Evolutionary conservation across 2,888 invertebrate species (phyloP).

Genomic region (Agrotis segetum): DNA sequence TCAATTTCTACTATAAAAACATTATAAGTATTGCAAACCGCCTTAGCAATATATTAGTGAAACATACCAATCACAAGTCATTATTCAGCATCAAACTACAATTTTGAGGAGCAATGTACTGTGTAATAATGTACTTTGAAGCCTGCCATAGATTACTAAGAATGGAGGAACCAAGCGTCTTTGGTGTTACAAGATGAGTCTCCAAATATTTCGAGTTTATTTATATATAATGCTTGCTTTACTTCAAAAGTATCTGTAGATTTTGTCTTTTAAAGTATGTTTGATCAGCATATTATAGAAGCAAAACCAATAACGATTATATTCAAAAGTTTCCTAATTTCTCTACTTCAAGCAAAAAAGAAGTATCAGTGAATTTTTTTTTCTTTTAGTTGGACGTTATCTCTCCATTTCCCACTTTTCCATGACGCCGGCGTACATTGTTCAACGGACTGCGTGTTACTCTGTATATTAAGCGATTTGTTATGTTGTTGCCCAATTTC

Average conservation of each 20-base stretch:
- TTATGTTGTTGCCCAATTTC: constrained; percentile 64
- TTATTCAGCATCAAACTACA: constrained; percentile 73
- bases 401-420: constrained; percentile 46
- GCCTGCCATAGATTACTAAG: constrained; percentile 39
- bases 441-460: constrained; percentile 65
- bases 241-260: not conserved
- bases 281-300: no score
- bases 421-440: constrained; percentile 52
- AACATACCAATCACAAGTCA: constrained; percentile 61
- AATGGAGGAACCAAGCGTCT: constrained; percentile 3
- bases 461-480: constrained; percentile 65
- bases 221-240: not conserved
- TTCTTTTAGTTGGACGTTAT: constrained; percentile 7
- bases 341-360: no score
- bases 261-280: not conserved
- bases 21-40: constrained; percentile 39
- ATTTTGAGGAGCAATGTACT: constrained; percentile 74
- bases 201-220: not conserved
- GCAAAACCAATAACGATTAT: not conserved
- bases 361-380: not conserved
- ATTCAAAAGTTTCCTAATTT: not conserved
- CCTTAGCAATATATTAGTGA: constrained; percentile 45
- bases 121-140: constrained; percentile 68
- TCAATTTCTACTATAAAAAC: constrained; percentile 32
- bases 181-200: not conserved